phyloP scores from a whole-genome alignment of 2,888 invertebrate species.

The Latheticus oryzae region DNA sequence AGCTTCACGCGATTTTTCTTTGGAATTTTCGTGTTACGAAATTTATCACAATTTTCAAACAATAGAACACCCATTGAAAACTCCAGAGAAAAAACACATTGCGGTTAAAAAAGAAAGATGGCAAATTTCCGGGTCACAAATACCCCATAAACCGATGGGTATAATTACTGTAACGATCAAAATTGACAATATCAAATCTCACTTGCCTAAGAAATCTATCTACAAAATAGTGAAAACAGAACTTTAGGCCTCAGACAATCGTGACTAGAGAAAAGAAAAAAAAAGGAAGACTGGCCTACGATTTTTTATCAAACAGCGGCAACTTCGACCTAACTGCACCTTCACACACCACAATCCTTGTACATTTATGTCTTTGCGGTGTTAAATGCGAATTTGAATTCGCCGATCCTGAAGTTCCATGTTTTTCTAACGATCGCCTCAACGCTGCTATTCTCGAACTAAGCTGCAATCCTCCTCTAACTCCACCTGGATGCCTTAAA shows the following conservation, averaged over 20 bases:
- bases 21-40: too few species aligned
- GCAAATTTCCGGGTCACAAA: too few species aligned
- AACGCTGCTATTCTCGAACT: conserved; percentile 62
- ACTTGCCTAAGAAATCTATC: conserved; percentile 6
- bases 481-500: conserved; percentile 67
- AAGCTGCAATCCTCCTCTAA: conserved; percentile 60
- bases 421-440: conserved; percentile 59
- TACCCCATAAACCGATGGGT: too few species aligned
- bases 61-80: too few species aligned
- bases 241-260: conserved; percentile 41
- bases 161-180: too few species aligned
- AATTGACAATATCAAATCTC: conserved; percentile 14
- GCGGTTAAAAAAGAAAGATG: too few species aligned
- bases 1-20: too few species aligned
- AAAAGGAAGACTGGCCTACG: conserved; percentile 55
- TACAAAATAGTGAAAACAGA: conserved; percentile 15
- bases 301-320: conserved; percentile 86
- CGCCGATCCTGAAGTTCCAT: conserved; percentile 46
- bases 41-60: too few species aligned
- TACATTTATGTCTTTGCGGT: conserved; percentile 65
- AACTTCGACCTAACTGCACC: conserved; percentile 89
- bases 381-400: conserved; percentile 36
- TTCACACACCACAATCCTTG: conserved; percentile 82
- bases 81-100: too few species aligned
- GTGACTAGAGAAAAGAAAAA: conserved; percentile 53